phyloP scores from a whole-genome alignment of 2,797 vertebrate genomes.

The Catharus ustulatus region DNA sequence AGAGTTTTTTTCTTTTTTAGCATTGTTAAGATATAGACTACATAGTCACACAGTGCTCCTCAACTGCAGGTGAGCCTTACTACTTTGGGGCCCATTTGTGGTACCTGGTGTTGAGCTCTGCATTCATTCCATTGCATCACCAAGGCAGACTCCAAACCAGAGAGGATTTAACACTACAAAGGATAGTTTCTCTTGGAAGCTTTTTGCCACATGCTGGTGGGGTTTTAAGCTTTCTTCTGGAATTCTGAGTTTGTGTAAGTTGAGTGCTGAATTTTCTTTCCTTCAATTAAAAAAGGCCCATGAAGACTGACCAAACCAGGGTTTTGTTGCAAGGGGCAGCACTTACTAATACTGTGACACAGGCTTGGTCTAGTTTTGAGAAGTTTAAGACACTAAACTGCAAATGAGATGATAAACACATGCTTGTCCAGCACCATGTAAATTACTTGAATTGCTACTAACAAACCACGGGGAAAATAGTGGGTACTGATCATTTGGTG shows the following conservation, averaged over 20 bases:
- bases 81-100: background rate
- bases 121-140: background rate
- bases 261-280: background rate
- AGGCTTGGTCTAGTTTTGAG: background rate
- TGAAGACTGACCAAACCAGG: background rate
- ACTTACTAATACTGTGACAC: background rate
- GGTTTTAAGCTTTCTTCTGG: background rate
- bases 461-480: rapidly evolving
- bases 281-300: background rate
- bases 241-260: background rate
- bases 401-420: background rate
- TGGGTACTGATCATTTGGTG: background rate
- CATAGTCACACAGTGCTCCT: background rate
- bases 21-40: background rate
- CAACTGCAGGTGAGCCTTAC: background rate
- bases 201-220: background rate
- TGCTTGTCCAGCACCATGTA: too few species aligned
- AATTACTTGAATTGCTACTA: background rate
- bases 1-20: background rate
- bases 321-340: background rate
- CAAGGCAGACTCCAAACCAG: background rate
- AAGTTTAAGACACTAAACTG: background rate
- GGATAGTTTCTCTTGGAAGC: background rate
- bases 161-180: background rate
- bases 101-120: background rate